Evolutionary conservation across 2,888 invertebrate species (phyloP).

Genomic region (Onthophagus sagittarius): DNA sequence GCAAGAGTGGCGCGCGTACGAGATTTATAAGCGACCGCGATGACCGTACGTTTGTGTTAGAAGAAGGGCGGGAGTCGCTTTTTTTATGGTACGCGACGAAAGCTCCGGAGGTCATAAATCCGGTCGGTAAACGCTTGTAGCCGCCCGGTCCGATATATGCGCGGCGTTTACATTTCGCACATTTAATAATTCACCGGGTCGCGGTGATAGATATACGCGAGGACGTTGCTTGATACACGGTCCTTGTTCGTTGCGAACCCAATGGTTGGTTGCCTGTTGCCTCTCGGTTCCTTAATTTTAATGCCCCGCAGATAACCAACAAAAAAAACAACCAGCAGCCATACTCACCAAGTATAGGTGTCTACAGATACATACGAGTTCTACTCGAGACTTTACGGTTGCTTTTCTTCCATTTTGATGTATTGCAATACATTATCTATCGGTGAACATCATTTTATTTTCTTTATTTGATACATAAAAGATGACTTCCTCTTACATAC

Average conservation of each 20-base stretch:
- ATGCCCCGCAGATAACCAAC: not conserved
- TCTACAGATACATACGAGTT: not conserved
- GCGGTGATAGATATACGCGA: not conserved
- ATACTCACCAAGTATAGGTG: not conserved
- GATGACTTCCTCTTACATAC: no score
- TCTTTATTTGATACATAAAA: no score
- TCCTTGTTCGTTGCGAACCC: not conserved
- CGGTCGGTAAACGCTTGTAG: conserved; percentile 4
- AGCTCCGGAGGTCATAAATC: not conserved
- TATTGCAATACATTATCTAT: not conserved
- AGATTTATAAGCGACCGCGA: not conserved
- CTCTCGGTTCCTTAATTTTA: not conserved
- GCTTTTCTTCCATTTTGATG: not conserved
- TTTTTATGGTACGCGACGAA: not conserved
- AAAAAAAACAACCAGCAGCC: no score
- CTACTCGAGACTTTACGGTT: not conserved
- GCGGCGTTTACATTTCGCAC: conserved; percentile 9
- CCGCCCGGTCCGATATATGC: conserved; percentile 6
- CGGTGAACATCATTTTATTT: not conserved
- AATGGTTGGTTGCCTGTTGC: not conserved
- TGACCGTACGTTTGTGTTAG: not conserved
- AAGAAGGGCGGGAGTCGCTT: not conserved
- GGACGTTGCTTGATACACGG: not conserved
- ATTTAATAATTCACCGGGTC: conserved; percentile 8
- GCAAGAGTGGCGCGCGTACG: not conserved